A percentile compares a stretch with the other conserved stretches of the same genome.
These are phyloP conservation scores for Hypanus sabinus DNA, from an alignment of 2,113 vertebrate species.

Conservation along the genomic window DNA sequence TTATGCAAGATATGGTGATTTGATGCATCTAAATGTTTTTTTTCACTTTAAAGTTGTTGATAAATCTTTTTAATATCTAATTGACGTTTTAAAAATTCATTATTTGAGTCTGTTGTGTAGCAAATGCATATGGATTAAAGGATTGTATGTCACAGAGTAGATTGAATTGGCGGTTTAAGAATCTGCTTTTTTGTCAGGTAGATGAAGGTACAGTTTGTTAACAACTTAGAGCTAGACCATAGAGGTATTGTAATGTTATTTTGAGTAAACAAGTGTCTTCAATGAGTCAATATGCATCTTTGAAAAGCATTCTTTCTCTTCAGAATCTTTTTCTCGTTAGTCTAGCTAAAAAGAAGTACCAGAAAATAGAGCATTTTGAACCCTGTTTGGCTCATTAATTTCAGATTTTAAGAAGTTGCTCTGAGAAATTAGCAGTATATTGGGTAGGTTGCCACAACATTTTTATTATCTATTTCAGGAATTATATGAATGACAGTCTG, in stretches of 20 bases:
- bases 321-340: neutral
- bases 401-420: neutral
- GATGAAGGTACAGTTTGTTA: too few relatives aligned
- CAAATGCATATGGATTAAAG: neutral
- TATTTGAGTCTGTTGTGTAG: neutral
- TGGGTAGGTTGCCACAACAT: slow-evolving; percentile 33
- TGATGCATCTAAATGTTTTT: neutral
- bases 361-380: slow-evolving; percentile 33
- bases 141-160: neutral
- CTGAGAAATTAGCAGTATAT: slow-evolving; percentile 2
- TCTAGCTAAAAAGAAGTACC: neutral
- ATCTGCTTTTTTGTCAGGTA: neutral
- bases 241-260: neutral
- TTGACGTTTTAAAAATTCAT: too few relatives aligned
- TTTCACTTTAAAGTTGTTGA: neutral
- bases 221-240: neutral
- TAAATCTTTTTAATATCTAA: neutral
- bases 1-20: too few relatives aligned
- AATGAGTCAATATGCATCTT: neutral
- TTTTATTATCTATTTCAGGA: slow-evolving; percentile 57
- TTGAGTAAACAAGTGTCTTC: neutral
- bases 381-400: slow-evolving; percentile 23
- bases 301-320: neutral
- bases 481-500: slow-evolving; percentile 81
- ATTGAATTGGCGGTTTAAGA: neutral